Percentiles rank a stretch among this genome's conserved stretches.
Evolutionary conservation across 92 coral and sea anemone species (phyloP).

Genomic region (Hydrozoanthus gracilis): DNA sequence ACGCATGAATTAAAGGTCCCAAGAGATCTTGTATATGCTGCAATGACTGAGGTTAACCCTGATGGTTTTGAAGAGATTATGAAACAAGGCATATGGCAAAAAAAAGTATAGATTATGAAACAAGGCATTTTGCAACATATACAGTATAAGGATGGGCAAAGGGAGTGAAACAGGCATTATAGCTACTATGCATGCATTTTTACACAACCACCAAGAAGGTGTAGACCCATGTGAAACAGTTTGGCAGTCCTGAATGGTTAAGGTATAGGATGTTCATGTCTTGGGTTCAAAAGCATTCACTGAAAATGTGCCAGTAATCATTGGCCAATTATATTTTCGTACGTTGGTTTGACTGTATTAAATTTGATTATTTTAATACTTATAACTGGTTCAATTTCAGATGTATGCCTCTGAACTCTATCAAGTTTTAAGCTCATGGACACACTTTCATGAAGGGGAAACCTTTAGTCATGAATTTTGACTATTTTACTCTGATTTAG

Average conservation of each 20-base stretch:
- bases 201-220: conserved; percentile 25
- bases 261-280: not conserved
- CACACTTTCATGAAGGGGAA: conserved; percentile 1
- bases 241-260: not conserved
- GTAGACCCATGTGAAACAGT: conserved; percentile 25
- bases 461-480: conserved; percentile 22
- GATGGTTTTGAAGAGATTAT: conserved; percentile 49
- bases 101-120: too few species aligned
- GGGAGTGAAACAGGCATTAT: conserved; percentile 27
- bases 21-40: conserved; percentile 47
- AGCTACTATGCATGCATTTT: conserved; percentile 33
- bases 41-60: conserved; percentile 48
- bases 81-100: conserved; percentile 30
- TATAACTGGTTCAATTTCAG: conserved; percentile 10
- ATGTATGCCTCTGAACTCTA: not conserved
- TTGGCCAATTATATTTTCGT: not conserved
- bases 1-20: conserved; percentile 48
- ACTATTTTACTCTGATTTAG: conserved; percentile 6
- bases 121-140: conserved; percentile 26
- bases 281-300: conserved; percentile 23
- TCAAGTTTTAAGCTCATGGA: too few species aligned
- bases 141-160: conserved; percentile 33
- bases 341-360: conserved; percentile 26
- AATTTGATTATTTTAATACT: conserved; percentile 14
- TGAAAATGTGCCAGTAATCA: conserved; percentile 16